Evolutionary conservation across 2,888 invertebrate genomes (phyloP), one percentile per base, ranked within the genome.

Genomic region (Caprella mutica): DNA sequence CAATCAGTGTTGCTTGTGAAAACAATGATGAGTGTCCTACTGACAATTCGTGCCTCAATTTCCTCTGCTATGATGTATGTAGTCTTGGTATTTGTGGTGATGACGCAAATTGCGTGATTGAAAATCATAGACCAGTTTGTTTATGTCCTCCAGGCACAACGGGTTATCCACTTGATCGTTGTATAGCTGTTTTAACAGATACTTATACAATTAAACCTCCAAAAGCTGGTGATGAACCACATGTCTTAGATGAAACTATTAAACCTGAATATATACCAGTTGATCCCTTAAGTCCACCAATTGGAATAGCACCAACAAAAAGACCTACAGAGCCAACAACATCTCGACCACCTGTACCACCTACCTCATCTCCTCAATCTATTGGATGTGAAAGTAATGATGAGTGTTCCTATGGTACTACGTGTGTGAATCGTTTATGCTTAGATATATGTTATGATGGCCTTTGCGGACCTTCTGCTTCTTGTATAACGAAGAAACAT

Each of bases 111-210:
- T 88, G 87, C 68, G 77, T 76, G 69, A 84, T 86, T 6, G 81
- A 84, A 66, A 82, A 81, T 68, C 87, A 87, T 55, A 53, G 63
- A 17, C 67, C 68, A 4, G 52, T 82, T 5, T 91, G 91, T 70
- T 80, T 83, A 33, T 91, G 91, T 68, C 74, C 80, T 27, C 78
- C 77, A 61, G 86, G 86, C 27, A 83, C 81, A 68, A 80, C 81
- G 65, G 90, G 90, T 9, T 85, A 90, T 78, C 87, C 55, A 59
- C 82, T 85, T 59, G 77, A 87, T 61, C 89, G 90, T 14, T 90
- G 90, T 23, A n/a, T 46, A 2, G 23, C 55, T 21, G 38, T 55
- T 26, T 5, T 52, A 30, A 38, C 46, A 35, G 44, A 57, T 43
- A 30, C 44, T 29, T 9, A 38, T 38, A 12, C 50, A 6, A 5